These are phyloP conservation scores for Chironomus riparius DNA, from an alignment of 2,888 invertebrate species.

Conservation along the genomic window DNA sequence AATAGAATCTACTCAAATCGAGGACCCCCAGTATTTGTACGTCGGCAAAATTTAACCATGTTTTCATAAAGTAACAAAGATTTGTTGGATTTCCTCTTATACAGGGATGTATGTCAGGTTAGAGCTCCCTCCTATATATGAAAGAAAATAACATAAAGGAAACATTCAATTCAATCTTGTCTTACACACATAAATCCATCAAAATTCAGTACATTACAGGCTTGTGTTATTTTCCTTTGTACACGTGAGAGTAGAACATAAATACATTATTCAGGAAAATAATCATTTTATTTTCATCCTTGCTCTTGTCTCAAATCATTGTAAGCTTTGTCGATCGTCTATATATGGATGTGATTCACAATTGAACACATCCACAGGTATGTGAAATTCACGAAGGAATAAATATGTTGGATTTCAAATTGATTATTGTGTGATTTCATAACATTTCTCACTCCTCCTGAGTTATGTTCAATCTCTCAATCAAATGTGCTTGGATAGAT, in stretches of 20 bases:
- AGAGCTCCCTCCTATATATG: neutral
- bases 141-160: neutral
- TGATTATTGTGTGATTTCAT: constrained; percentile 13
- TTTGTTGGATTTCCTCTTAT: no score
- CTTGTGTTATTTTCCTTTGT: no score
- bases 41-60: neutral
- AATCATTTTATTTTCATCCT: neutral
- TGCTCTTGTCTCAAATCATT: no score
- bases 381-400: neutral
- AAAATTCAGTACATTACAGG: neutral
- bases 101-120: no score
- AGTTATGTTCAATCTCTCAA: neutral
- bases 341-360: neutral
- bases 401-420: constrained; percentile 15
- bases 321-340: no score
- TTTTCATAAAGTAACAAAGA: no score
- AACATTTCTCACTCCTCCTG: neutral
- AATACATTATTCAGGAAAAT: neutral
- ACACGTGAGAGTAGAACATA: constrained; percentile 4
- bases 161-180: constrained; percentile 18
- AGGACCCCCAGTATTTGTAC: no score
- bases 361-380: neutral
- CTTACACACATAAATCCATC: constrained; percentile 22
- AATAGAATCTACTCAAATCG: no score
- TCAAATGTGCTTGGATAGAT: neutral